Evolutionary conservation across 92 coral and sea anemone species (phyloP), one percentile per base, ranked within the genome.

Genomic region (Actinernus sp.): DNA sequence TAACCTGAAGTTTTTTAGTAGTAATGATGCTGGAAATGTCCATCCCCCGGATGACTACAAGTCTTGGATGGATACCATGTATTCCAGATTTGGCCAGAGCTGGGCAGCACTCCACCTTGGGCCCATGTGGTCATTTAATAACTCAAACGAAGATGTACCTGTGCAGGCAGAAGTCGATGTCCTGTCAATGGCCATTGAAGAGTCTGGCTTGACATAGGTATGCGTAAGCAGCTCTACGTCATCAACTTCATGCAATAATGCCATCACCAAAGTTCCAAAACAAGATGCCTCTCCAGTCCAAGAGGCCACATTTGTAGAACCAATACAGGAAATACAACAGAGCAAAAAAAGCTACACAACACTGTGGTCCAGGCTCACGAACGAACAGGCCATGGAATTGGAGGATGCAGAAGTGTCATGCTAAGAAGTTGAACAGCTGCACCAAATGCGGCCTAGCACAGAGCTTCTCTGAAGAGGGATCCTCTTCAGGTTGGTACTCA

Each of bases 31-130:
- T 21, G 69, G 82, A 39, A 52, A 41, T 23, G 30, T 74, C 16
- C 50, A 62, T 37, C 64, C 46, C 5, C 55, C 73, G 0, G 34
- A 74, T 16, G 82, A 74, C 31, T 74, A 74, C 44, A 74, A 49
- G n/a, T n/a, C n/a, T n/a, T n/a, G n/a, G n/a, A n/a, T n/a, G n/a
- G n/a, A n/a, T n/a, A n/a, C n/a, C n/a, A 74, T 74, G 82, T 74
- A 63, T 63, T 24, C 82, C 16, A 21, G 50, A 31, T 62, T 74
- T 63, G 82, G 82, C 28, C 68, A 74, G 44, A 61, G 72, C 5
- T 74, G 82, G 82, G 73, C 82, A 49, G 59, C 72, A 38, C 73
- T 74, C 11, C 82, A 74, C 20, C 73, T 74, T 50, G 82, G 82
- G 26, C 82, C 82, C 27, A 74, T 74, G 82, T 74, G 82, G 82